Conservation (phyloP, 2,888 invertebrate genomes). For the Tenthredo scrophulariae region DNA sequence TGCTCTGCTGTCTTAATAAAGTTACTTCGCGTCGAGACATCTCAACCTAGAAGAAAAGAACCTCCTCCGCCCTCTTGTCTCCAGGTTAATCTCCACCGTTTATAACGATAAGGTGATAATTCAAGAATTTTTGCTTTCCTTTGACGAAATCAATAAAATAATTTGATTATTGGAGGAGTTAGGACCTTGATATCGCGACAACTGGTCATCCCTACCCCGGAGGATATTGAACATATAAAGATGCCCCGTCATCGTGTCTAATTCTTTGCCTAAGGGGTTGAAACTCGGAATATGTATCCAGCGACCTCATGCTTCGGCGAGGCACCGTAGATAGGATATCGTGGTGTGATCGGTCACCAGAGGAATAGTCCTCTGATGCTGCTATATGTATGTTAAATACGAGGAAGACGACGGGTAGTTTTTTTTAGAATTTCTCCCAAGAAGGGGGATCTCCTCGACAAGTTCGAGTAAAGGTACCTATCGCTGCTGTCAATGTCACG, state of each 20-base stretch:
- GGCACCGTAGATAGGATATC: constrained; percentile 60
- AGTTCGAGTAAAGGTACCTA: constrained; percentile 54
- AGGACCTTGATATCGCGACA: background rate
- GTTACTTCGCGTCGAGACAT: constrained; percentile 42
- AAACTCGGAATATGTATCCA: constrained; percentile 23
- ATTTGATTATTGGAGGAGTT: background rate
- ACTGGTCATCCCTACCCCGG: background rate
- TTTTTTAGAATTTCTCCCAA: constrained; percentile 28
- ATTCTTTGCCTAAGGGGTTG: constrained; percentile 49
- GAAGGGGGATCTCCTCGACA: constrained; percentile 27
- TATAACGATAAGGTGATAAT: background rate
- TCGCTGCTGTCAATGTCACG: constrained; percentile 60
- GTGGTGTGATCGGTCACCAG: constrained; percentile 61
- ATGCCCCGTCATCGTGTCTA: constrained; percentile 52
- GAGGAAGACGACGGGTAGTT: background rate
- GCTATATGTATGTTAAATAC: background rate
- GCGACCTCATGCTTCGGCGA: background rate
- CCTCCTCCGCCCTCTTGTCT: background rate
- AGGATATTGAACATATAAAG: constrained; percentile 11
- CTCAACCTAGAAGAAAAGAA: constrained; percentile 37
- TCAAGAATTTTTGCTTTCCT: background rate
- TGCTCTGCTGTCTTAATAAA: constrained; percentile 44
- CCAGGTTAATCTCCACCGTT: background rate
- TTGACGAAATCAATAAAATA: background rate
- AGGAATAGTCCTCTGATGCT: constrained; percentile 28